A percentile compares a stretch with the other conserved stretches of the same genome.
phyloP scores from a whole-genome alignment of 2,113 vertebrate species.

The Rhegmatorhina hoffmannsi region DNA sequence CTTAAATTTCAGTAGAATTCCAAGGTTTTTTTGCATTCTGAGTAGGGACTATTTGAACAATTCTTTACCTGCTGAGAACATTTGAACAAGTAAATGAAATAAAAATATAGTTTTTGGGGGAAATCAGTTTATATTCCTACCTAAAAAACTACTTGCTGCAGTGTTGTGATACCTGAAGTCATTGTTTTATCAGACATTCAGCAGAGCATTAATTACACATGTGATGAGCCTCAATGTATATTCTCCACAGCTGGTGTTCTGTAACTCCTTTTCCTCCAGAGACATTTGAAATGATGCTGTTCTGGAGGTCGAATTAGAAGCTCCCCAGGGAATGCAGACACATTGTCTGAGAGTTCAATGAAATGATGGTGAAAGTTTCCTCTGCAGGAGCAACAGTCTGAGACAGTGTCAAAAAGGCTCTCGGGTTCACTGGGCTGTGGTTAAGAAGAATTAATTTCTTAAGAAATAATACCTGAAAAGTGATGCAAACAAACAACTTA shows the following conservation, averaged over 20 bases:
- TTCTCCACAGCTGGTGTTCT: background rate
- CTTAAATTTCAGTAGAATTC: background rate
- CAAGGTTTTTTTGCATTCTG: background rate
- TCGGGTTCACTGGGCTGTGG: background rate
- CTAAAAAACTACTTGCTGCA: background rate
- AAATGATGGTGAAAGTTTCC: background rate
- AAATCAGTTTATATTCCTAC: background rate
- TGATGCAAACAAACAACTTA: conserved; percentile 3
- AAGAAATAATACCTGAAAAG: background rate
- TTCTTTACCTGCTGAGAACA: background rate
- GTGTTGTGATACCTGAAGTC: background rate
- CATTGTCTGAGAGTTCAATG: background rate
- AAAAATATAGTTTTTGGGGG: background rate
- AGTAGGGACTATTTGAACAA: rapidly evolving
- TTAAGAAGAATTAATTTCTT: conserved; percentile 10
- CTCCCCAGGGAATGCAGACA: background rate
- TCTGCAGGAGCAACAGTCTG: background rate
- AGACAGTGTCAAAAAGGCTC: background rate
- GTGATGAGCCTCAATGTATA: background rate
- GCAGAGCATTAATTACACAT: background rate
- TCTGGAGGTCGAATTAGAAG: background rate
- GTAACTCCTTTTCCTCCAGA: background rate
- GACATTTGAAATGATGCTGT: background rate
- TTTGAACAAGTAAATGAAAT: background rate
- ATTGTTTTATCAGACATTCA: background rate